Evolutionary conservation across 1,140 invertebrate species (phyloP), one percentile per base, ranked within the genome.

Genomic region (Eueides isabella): DNA sequence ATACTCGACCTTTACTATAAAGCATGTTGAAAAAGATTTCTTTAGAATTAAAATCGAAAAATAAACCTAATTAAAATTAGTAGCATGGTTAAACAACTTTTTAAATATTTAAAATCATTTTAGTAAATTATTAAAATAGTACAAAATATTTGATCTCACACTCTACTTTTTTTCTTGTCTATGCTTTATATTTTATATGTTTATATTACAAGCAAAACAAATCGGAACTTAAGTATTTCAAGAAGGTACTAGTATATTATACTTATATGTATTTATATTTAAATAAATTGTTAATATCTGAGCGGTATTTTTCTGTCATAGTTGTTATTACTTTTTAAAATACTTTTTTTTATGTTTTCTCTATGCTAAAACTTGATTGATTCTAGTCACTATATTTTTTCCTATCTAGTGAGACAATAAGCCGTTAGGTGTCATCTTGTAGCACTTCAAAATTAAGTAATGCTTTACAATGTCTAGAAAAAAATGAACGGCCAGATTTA

Each of bases 191-290:
- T 76, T 70, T 44, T 64, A 41, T 75, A 71, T 75, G 7, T 77
- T 75, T 79, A 76, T 77, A 77, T 89, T 90, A 48, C 90, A 92
- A 92, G 90, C 90, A 87, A 89, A 79, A 83, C 85, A 92, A 92
- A 72, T 80, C 79, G 86, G 90, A 92, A 79, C 62, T 87, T 79
- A 92, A 90, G 75, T 90, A 90, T 83, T 88, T 85, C 76, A 92
- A 89, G 75, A 92, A 92, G 90, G 90, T 92, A 92, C 81, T 77
- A 66, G 11, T 55, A 14, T 71, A 55, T 66, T 35, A 55, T 30
- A 9, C 14, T 1, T 55, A 19, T 55, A 19, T 19, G 14, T 19
- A 19, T 19, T 4, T 55, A 19, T 55, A 55, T 1, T 55, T 55
- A 31, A 5, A 5, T 7, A 31, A 31, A 31, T 7, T 31, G 31